Evolutionary conservation across 2,888 invertebrate species (phyloP), one percentile per base, ranked within the genome.

Genomic region (Mechanitis messenoides): DNA sequence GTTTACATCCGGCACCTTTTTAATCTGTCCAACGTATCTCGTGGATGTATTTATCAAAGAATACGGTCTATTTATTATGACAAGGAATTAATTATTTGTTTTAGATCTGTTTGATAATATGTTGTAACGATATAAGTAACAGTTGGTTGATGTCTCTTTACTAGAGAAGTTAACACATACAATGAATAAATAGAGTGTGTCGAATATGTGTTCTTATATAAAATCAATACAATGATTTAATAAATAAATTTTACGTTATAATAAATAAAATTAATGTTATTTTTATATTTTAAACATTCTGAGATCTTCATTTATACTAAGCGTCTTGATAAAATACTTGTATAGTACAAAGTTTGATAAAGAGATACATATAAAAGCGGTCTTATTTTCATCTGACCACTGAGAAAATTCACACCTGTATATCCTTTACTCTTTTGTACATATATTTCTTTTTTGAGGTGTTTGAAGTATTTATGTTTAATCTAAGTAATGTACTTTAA

Each of bases 21-120:
- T 62, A 66, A 65, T 66, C 66, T 60, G 58, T 28, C 20, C 57
- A 55, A 45, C 53, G 59, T 64, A 66, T 64, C 66, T 45, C 28
- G 53, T 20, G 58, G 33, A 59, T 46, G 56, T 53, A 64, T 61
- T 59, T 59, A 62, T 61, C 38, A 66, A 58, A 56, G 53, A 55
- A 55, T 58, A 50, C 31, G 50, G 50, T 50, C 50, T 9, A 50
- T 50, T 31, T 50, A 50, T 50, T 50, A 50, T 50, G 50, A 50
- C 50, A 42, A 42, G 9, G 42, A 9, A 42, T 42, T 42, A 42
- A 42, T 42, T 42, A 42, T 42, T 42, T 50, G 50, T 50, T 50
- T 47, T 31, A 11, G 31, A 31, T 50, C 31, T 50, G 9, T 7
- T 50, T 9, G 31, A 20, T 11, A 50, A 28, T 31, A 50, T 31